These are phyloP conservation scores for Fabriciana adippe DNA, from an alignment of 2,888 invertebrate species.

Conservation along the genomic window DNA sequence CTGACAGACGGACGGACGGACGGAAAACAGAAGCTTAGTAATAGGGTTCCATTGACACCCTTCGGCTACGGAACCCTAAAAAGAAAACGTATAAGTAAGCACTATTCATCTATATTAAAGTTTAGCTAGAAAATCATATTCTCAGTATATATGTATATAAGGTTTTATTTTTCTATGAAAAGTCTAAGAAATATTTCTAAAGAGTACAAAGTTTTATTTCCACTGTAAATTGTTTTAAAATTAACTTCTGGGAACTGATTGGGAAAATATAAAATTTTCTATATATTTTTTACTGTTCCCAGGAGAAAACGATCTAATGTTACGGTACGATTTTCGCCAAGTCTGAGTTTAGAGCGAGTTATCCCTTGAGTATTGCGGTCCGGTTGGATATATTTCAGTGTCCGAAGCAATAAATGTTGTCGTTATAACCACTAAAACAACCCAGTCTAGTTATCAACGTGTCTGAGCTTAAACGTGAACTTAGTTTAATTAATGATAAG, in stretches of 20 bases:
- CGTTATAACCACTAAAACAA: constrained; percentile 18
- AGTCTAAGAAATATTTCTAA: too few species aligned
- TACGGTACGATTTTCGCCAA: constrained; percentile 23
- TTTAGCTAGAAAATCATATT: too few species aligned
- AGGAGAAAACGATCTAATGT: background rate
- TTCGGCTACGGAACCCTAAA: too few species aligned
- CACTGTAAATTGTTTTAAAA: background rate
- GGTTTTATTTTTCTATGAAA: too few species aligned
- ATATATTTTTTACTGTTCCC: constrained; percentile 11
- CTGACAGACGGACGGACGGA: too few species aligned
- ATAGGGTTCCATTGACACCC: too few species aligned
- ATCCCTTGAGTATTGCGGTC: background rate
- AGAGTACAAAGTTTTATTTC: background rate
- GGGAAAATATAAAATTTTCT: constrained; percentile 10
- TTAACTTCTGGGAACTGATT: constrained; percentile 5
- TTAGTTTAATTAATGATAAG: background rate
- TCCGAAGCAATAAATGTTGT: constrained; percentile 20
- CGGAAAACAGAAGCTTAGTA: too few species aligned
- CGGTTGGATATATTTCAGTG: constrained; percentile 10
- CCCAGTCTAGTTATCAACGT: background rate
- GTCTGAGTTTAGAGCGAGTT: constrained; percentile 16
- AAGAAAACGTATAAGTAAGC: too few species aligned
- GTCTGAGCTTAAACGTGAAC: background rate
- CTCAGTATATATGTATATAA: too few species aligned
- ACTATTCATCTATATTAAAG: too few species aligned